phyloP scores from a whole-genome alignment of 2,797 vertebrate species.

The Myotis findleyi region DNA sequence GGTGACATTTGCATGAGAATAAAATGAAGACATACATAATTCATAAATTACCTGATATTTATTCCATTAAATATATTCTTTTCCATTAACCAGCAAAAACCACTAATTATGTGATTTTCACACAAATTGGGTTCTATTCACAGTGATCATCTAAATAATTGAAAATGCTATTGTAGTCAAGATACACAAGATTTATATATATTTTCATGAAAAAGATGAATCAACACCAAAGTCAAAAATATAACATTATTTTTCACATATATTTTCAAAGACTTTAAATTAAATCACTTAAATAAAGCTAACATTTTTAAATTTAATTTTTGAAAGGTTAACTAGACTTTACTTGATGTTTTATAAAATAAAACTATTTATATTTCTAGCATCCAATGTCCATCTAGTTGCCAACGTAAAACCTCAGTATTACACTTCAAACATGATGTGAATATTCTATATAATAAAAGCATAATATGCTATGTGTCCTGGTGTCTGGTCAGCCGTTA shows the following conservation, averaged over 20 bases:
- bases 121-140: slow-evolving; percentile 56
- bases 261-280: background rate
- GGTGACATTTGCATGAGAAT: slow-evolving; percentile 73
- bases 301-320: slow-evolving; percentile 6
- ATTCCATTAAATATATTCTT: slow-evolving; percentile 59
- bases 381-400: background rate
- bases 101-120: slow-evolving; percentile 62
- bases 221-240: slow-evolving; percentile 17
- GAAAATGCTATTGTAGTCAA: slow-evolving; percentile 45
- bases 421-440: background rate
- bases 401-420: background rate
- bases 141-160: slow-evolving; percentile 42
- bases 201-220: slow-evolving; percentile 39
- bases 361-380: slow-evolving; percentile 2
- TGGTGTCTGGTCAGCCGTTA: too few species aligned
- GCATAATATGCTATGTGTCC: too few species aligned
- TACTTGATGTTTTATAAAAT: slow-evolving; percentile 32
- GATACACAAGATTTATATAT: background rate
- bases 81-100: slow-evolving; percentile 60
- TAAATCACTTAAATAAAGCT: background rate
- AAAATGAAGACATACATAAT: slow-evolving; percentile 73
- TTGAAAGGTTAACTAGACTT: background rate
- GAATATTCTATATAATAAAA: too few species aligned
- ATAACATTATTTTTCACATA: background rate
- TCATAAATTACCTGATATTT: slow-evolving; percentile 70